Evolutionary conservation across 2,888 invertebrate species (phyloP).

Genomic region (Dimorphilus gyrociliatus): DNA sequence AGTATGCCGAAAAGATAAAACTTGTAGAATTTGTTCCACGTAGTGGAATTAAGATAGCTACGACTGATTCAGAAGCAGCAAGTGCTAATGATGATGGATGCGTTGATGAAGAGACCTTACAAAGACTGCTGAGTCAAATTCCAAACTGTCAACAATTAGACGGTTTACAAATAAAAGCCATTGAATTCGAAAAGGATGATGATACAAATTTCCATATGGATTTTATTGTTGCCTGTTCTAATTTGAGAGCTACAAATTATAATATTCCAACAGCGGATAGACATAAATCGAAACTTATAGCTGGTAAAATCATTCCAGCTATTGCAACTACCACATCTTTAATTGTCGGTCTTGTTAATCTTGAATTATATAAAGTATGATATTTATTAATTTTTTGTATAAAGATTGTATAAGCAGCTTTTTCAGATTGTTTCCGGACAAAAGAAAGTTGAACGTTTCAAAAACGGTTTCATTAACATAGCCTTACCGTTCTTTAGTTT

Average conservation of each 20-base stretch:
- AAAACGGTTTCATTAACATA: conserved; percentile 92
- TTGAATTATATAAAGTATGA: conserved; percentile 54
- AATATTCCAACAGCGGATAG: conserved; percentile 83
- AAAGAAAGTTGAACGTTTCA: conserved; percentile 51
- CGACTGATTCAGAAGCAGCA: conserved; percentile 74
- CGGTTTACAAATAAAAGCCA: conserved; percentile 42
- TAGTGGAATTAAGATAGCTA: conserved; percentile 86
- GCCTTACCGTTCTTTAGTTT: conserved; percentile 91
- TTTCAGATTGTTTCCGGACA: conserved; percentile 62
- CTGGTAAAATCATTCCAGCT: conserved; percentile 97
- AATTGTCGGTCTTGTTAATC: conserved; percentile 76
- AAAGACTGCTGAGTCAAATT: conserved; percentile 17
- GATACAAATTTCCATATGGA: conserved; percentile 96
- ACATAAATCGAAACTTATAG: conserved; percentile 73
- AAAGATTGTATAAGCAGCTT: no score
- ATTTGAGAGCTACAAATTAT: conserved; percentile 89
- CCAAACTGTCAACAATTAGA: conserved; percentile 17
- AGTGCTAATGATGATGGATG: conserved; percentile 14
- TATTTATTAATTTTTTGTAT: no score
- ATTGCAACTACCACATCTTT: conserved; percentile 98
- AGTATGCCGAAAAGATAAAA: conserved; percentile 46
- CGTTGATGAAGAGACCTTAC: conserved; percentile 15
- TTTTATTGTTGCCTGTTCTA: conserved; percentile 93
- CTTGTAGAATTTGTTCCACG: conserved; percentile 78
- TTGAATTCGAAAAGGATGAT: conserved; percentile 98